These are phyloP conservation scores for Thripadectes ignobilis DNA, from an alignment of 2,797 vertebrate species.

Conservation along the genomic window DNA sequence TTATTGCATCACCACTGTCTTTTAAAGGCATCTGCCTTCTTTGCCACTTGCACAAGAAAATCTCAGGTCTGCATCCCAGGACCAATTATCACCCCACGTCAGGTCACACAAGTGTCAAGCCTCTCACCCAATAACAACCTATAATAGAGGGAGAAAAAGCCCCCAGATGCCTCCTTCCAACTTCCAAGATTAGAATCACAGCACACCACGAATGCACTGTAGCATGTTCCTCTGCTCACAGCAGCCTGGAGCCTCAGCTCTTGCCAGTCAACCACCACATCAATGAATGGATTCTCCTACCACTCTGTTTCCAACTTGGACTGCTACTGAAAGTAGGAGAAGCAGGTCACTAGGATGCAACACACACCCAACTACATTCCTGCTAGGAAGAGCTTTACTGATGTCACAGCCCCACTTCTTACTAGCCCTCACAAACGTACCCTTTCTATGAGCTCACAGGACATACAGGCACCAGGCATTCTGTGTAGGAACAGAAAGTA, in stretches of 20 bases:
- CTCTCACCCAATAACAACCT: not conserved
- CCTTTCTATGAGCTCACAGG: constrained; percentile 5
- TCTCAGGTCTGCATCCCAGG: not conserved
- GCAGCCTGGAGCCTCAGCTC: constrained; percentile 11
- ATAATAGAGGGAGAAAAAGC: not conserved
- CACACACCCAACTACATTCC: not conserved
- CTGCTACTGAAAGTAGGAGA: constrained; percentile 44
- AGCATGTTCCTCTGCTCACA: not conserved
- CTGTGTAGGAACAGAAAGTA: constrained; percentile 59
- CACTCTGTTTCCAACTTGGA: not conserved
- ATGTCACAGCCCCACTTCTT: not conserved
- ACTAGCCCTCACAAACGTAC: not conserved
- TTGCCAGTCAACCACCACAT: constrained; percentile 35
- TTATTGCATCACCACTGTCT: not conserved
- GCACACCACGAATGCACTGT: not conserved
- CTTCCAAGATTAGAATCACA: not conserved
- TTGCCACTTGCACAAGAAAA: not conserved
- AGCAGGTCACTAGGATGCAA: constrained; percentile 8
- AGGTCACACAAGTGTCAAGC: not conserved
- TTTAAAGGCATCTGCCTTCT: not conserved
- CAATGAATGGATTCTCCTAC: constrained; percentile 51
- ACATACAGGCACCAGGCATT: constrained; percentile 47
- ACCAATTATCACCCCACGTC: not conserved
- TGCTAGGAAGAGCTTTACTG: constrained; percentile 33
- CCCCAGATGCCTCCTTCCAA: not conserved